phyloP scores from a whole-genome alignment of 2,888 invertebrate species.

The Mellilla xanthometata region DNA sequence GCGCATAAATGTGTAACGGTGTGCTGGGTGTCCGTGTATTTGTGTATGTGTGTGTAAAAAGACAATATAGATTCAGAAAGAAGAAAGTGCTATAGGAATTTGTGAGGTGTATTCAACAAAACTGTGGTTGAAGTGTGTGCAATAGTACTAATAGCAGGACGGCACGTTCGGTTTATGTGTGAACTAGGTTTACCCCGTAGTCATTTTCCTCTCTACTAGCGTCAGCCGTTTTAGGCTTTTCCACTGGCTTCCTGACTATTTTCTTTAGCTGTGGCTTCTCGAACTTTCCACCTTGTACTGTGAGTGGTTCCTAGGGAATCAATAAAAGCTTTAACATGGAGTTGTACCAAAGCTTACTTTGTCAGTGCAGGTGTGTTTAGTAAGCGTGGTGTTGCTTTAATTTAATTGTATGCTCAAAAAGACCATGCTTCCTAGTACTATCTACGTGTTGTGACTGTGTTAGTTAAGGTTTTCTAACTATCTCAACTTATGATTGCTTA shows the following conservation, averaged over 20 bases:
- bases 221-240: slow-evolving; percentile 63
- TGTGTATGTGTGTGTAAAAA: slow-evolving; percentile 2
- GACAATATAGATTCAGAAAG: slow-evolving; percentile 4
- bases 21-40: slow-evolving; percentile 6
- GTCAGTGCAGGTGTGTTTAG: slow-evolving; percentile 46
- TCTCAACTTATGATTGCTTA: slow-evolving; percentile 50
- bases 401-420: slow-evolving; percentile 31
- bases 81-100: slow-evolving; percentile 6
- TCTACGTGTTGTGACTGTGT: slow-evolving; percentile 37
- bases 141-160: slow-evolving; percentile 28
- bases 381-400: slow-evolving; percentile 57
- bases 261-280: slow-evolving; percentile 76
- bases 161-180: slow-evolving; percentile 29
- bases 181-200: slow-evolving; percentile 55
- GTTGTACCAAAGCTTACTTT: slow-evolving; percentile 48
- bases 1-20: slow-evolving; percentile 32
- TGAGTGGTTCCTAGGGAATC: slow-evolving; percentile 71
- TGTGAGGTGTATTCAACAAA: slow-evolving; percentile 11
- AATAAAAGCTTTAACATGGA: slow-evolving; percentile 55
- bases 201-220: slow-evolving; percentile 33
- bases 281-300: slow-evolving; percentile 74
- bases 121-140: slow-evolving; percentile 31
- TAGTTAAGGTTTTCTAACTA: slow-evolving; percentile 53
- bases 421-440: slow-evolving; percentile 47
- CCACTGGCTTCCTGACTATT: slow-evolving; percentile 65